These are phyloP conservation scores for Platysternon megacephalum DNA, from an alignment of 2,113 vertebrate species.

Conservation along the genomic window DNA sequence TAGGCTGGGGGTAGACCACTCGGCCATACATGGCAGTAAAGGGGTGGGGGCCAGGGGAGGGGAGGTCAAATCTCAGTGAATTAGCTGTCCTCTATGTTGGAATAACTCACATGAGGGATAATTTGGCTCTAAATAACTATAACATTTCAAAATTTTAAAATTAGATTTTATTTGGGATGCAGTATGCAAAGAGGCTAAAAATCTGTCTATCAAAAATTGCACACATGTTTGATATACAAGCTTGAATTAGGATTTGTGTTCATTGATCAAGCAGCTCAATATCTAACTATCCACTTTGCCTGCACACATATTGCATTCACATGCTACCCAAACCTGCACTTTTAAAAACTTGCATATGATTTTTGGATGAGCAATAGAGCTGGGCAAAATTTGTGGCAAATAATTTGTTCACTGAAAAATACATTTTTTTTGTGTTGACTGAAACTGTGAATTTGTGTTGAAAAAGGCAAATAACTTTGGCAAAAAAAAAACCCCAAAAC, in stretches of 20 bases:
- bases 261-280: not conserved
- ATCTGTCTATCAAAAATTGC: not conserved
- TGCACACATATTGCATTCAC: not conserved
- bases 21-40: not conserved
- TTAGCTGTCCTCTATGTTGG: slow-evolving; percentile 45
- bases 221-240: not conserved
- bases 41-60: not conserved
- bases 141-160: slow-evolving; percentile 16
- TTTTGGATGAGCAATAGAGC: not conserved
- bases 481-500: not conserved
- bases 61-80: slow-evolving; percentile 53
- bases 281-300: not conserved
- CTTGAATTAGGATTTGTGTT: not conserved
- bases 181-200: not conserved
- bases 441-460: not conserved
- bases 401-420: not conserved
- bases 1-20: slow-evolving; percentile 47
- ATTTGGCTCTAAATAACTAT: slow-evolving; percentile 34
- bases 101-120: slow-evolving; percentile 39
- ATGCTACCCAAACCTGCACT: not conserved
- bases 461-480: not conserved
- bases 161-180: slow-evolving; percentile 2
- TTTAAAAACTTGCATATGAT: not conserved
- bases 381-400: not conserved
- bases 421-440: not conserved